Evolutionary conservation across 2,797 vertebrate genomes (phyloP), one percentile per base, ranked within the genome.

Genomic region (Neosilurus mollespiculum): DNA sequence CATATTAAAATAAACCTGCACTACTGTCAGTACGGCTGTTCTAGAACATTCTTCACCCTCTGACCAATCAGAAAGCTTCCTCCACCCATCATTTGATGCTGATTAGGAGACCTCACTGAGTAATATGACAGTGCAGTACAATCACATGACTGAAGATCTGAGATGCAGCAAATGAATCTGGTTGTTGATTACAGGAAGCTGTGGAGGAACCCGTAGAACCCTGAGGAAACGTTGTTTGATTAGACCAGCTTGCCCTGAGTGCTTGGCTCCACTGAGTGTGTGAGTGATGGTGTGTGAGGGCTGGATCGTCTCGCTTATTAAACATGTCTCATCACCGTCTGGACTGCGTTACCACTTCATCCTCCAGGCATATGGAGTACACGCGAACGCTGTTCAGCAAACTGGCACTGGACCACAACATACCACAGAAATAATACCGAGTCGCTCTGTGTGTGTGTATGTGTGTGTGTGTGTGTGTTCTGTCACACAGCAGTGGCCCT

Each of bases 401-500:
- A 53, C 1, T 64, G 43, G 64, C 49, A 22, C 78, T 10, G 53
- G 14, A 30, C n/a, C 64, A 58, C 49, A 53, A 26, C 49, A 51
- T 9, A 53, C 43, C 43, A 53, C 37, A 66, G 51, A 53, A 34
- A 54, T 80, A 18, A 66, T 56, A 80, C 20, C 18, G 4, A 66
- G 11, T 54, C 11, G 1, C 26, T 3, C 18, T 14, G 18, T 16
- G 59, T 49, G 20, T 64, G 24, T 49, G 53, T n/a, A 62, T 66
- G n/a, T 80, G 89, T 16, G 76, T 49, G 20, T 64, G 24, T 49
- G 53, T n/a, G 78, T 66, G 15, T 80, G 89, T 86, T 92, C 89
- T 89, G 92, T 90, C 58, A 10, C 76, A 62, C 12, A 24, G 90
- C 81, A 81, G 88, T 93, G 91, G 92, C 88, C 24, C 66, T 9